These are phyloP conservation scores for Pantherophis vulpinus DNA, from an alignment of 2,797 vertebrate genomes.

Conservation along the genomic window DNA sequence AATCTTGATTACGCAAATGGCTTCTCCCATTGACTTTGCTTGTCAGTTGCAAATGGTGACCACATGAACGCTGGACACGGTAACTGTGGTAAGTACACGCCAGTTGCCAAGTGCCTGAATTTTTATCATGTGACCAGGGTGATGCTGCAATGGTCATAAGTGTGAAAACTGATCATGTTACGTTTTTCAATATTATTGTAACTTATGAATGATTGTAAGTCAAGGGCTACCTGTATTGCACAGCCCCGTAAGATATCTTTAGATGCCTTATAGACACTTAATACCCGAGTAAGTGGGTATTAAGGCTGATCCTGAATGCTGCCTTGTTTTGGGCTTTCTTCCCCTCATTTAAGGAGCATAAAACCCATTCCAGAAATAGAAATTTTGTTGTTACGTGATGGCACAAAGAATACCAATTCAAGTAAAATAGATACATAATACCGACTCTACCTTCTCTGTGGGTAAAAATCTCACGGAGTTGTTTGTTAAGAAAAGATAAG, in stretches of 20 bases:
- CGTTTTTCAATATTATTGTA: too few species aligned
- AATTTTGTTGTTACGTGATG: background rate
- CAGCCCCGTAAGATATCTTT: background rate
- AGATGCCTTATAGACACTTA: background rate
- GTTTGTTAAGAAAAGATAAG: slow-evolving; percentile 83
- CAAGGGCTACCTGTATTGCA: background rate
- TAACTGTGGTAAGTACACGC: too few species aligned
- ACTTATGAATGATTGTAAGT: too few species aligned
- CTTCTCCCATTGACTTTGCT: too few species aligned
- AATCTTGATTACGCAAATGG: too few species aligned
- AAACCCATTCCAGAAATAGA: background rate
- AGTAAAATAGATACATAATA: background rate
- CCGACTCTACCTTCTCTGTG: slow-evolving; percentile 70
- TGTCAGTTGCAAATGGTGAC: too few species aligned
- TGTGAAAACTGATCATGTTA: too few species aligned
- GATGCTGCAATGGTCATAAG: too few species aligned
- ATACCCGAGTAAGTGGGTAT: background rate
- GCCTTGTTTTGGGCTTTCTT: background rate
- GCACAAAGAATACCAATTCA: background rate
- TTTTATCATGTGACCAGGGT: too few species aligned
- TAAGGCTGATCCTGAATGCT: background rate
- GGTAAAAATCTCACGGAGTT: slow-evolving; percentile 79
- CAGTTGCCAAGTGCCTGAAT: too few species aligned
- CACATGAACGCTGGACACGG: too few species aligned
- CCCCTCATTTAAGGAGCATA: background rate